A percentile compares a stretch with the other conserved stretches of the same genome.
These are phyloP conservation scores for Enoplosus armatus DNA, from an alignment of 2,797 vertebrate genomes.

Conservation along the genomic window DNA sequence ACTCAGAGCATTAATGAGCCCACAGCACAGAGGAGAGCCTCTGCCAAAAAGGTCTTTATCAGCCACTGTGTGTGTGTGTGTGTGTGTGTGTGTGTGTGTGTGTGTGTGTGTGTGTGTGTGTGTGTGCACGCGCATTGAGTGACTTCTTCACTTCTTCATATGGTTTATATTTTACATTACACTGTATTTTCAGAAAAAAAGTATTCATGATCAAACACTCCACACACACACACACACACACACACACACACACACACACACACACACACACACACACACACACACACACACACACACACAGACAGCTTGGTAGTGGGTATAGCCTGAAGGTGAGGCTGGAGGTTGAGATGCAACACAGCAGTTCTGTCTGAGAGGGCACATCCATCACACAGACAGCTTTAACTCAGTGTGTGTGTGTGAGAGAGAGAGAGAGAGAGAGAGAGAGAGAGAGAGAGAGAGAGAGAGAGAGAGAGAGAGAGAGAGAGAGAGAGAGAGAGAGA, in stretches of 20 bases:
- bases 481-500: neutral
- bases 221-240: neutral
- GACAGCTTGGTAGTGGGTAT: constrained; percentile 11
- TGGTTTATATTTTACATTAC: neutral
- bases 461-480: neutral
- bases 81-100: constrained; percentile 34
- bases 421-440: neutral
- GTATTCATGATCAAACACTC: constrained; percentile 40
- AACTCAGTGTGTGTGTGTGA: constrained; percentile 34
- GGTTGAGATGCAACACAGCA: constrained; percentile 70
- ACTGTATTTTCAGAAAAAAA: constrained; percentile 40
- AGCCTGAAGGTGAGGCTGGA: constrained; percentile 68
- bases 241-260: too few species aligned
- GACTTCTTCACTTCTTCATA: constrained; percentile 12
- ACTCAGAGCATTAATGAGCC: constrained; percentile 82
- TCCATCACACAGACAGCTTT: constrained; percentile 73
- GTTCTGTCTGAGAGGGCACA: constrained; percentile 67
- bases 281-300: constrained; percentile 8
- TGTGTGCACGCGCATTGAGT: constrained; percentile 2
- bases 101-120: constrained; percentile 15
- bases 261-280: too few species aligned
- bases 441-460: neutral
- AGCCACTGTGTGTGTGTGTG: constrained; percentile 54
- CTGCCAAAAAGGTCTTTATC: constrained; percentile 82
- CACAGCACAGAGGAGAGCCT: constrained; percentile 73